Evolutionary conservation across 2,888 invertebrate species (phyloP).

Genomic region (Cataglyphis livida): DNA sequence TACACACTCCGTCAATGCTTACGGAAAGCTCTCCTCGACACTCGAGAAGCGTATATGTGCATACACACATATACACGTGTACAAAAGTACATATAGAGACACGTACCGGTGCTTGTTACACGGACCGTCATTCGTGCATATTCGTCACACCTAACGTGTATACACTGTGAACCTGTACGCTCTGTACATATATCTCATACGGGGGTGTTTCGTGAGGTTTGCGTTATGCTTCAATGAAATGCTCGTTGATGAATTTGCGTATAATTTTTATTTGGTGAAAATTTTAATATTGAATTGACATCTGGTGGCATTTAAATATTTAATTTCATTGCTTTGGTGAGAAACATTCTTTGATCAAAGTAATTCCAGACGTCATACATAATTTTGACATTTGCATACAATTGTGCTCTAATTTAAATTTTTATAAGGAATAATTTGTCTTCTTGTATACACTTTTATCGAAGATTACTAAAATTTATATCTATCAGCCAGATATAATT

Average conservation of each 20-base stretch:
- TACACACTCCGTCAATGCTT: conserved; percentile 63
- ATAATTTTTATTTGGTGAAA: not conserved
- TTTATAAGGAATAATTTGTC: not conserved
- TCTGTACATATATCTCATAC: conserved; percentile 33
- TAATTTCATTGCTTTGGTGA: not conserved
- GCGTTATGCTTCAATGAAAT: conserved; percentile 8
- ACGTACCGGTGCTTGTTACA: conserved; percentile 38
- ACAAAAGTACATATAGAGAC: not conserved
- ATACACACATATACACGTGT: not conserved
- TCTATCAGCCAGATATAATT: not conserved
- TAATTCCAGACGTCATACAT: not conserved
- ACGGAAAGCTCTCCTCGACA: conserved; percentile 50
- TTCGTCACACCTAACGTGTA: conserved; percentile 53
- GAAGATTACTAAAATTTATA: not conserved
- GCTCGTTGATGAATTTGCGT: not conserved
- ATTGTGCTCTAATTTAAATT: not conserved
- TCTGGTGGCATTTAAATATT: not conserved
- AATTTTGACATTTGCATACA: not conserved
- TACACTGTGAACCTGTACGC: conserved; percentile 48
- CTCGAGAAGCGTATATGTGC: conserved; percentile 27
- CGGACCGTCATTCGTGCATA: conserved; percentile 47
- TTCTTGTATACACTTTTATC: not conserved
- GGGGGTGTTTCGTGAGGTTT: conserved; percentile 34
- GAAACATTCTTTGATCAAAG: not conserved
- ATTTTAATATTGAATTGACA: not conserved